Evolutionary conservation across 2,888 invertebrate genomes (phyloP), one percentile per base, ranked within the genome.

Genomic region (Colletes collaris): DNA sequence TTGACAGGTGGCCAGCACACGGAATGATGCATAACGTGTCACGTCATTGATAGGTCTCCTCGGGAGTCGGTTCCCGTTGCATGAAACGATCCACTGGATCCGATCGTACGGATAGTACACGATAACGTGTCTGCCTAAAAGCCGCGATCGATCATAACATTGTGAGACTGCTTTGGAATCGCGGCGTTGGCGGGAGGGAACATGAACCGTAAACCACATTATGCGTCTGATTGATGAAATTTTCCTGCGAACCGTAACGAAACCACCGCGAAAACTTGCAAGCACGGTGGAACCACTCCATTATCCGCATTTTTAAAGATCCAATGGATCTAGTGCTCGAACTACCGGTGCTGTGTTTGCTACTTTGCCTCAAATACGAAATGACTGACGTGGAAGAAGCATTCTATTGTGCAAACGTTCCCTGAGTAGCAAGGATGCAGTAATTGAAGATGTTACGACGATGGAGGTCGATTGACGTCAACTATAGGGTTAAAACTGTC

Each of bases 21-120:
- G 81, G 85, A 87, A 88, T 89, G 89, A 90, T 90, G 84, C 88
- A 88, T 90, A 90, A 90, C 87, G 87, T 73, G 89, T 89, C 88
- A 84, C 85, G 87, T 88, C 85, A 86, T 90, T 59, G 90, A 90
- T 89, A 84, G 86, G 78, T 86, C 85, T 87, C 79, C 86, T 85
- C 82, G 86, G 87, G 86, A 85, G 76, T 69, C 81, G 74, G 88
- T 87, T 77, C 86, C 71, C 82, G 65, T 46, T 64, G 70, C 78
- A 67, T 60, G 70, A 87, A 83, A 88, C 82, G 82, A 86, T 87
- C 86, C 81, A 82, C 81, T 84, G 76, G 63, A 67, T 72, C 79
- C 86, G 84, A 84, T 88, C 84, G 81, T 59, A 63, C 19, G 65
- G 72, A 80, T 62, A 70, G 60, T 67, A 71, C 77, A 64, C 66